A percentile compares a stretch with the other conserved stretches of the same genome.
Conservation (phyloP, 2,888 invertebrate genomes). For the Cantharis flavilabris region DNA sequence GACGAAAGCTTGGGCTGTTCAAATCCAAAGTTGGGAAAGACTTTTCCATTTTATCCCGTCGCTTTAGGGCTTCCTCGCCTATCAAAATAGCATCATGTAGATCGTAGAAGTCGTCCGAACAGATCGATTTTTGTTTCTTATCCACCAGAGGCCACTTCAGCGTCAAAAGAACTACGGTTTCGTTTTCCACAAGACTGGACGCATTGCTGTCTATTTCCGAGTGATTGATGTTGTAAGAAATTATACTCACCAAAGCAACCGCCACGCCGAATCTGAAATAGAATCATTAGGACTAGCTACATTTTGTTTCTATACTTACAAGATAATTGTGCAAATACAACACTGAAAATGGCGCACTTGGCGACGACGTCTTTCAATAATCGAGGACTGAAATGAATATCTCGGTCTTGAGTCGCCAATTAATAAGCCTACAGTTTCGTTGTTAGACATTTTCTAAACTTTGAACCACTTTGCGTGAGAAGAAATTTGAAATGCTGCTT, state of each 20-base stretch:
- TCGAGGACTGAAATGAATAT: conserved; percentile 60
- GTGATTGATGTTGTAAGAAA: conserved; percentile 20
- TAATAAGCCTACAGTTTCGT: conserved; percentile 61
- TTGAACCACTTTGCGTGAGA: background rate
- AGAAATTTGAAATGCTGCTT: background rate
- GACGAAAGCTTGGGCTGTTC: conserved; percentile 69
- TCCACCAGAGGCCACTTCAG: conserved; percentile 20
- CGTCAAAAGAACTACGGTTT: conserved; percentile 17
- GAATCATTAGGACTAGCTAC: too few relatives aligned
- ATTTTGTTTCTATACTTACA: conserved; percentile 62
- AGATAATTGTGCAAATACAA: conserved; percentile 67
- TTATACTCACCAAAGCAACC: conserved; percentile 34
- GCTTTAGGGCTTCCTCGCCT: conserved; percentile 63
- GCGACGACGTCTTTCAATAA: conserved; percentile 58
- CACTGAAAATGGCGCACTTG: conserved; percentile 69
- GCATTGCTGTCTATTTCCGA: background rate
- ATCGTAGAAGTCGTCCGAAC: conserved; percentile 44
- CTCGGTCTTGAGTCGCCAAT: conserved; percentile 52
- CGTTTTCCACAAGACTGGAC: background rate
- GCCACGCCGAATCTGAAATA: conserved; percentile 38
- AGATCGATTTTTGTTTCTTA: conserved; percentile 32
- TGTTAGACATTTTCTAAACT: conserved; percentile 22
- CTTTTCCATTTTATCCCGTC: conserved; percentile 62
- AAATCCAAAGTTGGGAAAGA: conserved; percentile 56
- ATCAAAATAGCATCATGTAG: conserved; percentile 59